Percentiles rank a stretch among this genome's conserved stretches.
These are phyloP conservation scores for Chaenodraco wilsoni DNA, from an alignment of 2,797 vertebrate genomes.

Conservation along the genomic window DNA sequence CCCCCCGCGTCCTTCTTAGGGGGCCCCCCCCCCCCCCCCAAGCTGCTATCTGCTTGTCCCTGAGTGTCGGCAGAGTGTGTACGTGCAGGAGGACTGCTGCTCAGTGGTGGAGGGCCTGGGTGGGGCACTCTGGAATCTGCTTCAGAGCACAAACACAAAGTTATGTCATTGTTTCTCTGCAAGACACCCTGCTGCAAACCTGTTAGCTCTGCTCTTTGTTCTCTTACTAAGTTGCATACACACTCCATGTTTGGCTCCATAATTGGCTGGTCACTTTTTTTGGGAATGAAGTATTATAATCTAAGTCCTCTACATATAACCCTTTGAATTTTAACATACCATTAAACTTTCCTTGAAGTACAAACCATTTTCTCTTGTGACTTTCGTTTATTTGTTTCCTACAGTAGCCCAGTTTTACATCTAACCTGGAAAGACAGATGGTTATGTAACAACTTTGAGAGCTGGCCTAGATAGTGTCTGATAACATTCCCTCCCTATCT, in stretches of 20 bases:
- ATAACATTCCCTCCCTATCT: conserved; percentile 60
- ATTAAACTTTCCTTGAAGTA: conserved; percentile 10
- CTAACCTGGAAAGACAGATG: conserved; percentile 75
- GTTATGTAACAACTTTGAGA: conserved; percentile 79
- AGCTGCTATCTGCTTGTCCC: conserved; percentile 49
- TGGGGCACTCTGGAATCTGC: conserved; percentile 70
- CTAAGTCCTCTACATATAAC: conserved; percentile 1
- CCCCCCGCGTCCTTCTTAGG: no score
- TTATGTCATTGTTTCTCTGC: conserved; percentile 64
- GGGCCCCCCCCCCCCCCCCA: conserved; percentile 7
- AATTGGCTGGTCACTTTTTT: conserved; percentile 7
- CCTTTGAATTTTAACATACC: not conserved
- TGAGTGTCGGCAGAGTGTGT: conserved; percentile 66
- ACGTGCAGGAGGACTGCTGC: conserved; percentile 72
- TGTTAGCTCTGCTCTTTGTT: conserved; percentile 13
- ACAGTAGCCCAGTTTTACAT: conserved; percentile 63
- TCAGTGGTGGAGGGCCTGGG: conserved; percentile 68
- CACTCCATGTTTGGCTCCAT: conserved; percentile 22
- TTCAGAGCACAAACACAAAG: conserved; percentile 51
- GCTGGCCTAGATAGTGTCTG: conserved; percentile 73
- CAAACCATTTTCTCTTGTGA: conserved; percentile 44
- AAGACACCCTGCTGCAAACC: conserved; percentile 7
- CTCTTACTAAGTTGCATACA: conserved; percentile 8
- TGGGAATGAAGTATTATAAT: not conserved
- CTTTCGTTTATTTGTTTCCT: conserved; percentile 60